A percentile compares a stretch with the other conserved stretches of the same genome.
These are phyloP conservation scores for Malacoraja senta DNA, from an alignment of 2,797 vertebrate species.

Conservation along the genomic window DNA sequence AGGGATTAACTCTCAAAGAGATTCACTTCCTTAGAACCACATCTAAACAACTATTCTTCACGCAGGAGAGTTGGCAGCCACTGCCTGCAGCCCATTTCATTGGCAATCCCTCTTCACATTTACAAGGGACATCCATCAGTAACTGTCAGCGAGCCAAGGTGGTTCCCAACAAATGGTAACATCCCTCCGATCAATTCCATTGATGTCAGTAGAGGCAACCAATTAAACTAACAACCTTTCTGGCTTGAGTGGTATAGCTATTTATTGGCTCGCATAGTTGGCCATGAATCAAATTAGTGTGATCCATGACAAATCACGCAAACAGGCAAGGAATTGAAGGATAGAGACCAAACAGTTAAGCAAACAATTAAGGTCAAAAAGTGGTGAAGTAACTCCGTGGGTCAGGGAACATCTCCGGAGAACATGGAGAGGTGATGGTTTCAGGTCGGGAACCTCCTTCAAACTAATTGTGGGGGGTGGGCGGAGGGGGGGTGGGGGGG, in stretches of 20 bases:
- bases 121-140: not conserved
- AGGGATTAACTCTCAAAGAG: not conserved
- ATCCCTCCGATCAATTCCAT: not conserved
- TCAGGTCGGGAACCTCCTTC: no score
- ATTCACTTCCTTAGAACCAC: not conserved
- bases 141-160: not conserved
- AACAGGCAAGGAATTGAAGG: no score
- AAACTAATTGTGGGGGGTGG: no score
- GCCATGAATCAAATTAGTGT: not conserved
- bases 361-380: no score
- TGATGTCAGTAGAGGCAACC: not conserved
- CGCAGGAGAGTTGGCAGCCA: not conserved
- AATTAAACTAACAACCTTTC: not conserved
- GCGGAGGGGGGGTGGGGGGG: no score
- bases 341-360: no score
- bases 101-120: not conserved
- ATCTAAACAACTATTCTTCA: not conserved
- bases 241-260: not conserved
- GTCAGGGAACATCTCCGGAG: no score
- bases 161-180: not conserved
- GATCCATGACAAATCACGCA: not conserved
- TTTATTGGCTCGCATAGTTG: not conserved
- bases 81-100: not conserved
- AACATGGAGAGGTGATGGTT: no score
- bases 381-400: no score